Base-by-base conservation (phyloP, 92 coral and sea anemone species). In the Plumapathes pennacea region DNA sequence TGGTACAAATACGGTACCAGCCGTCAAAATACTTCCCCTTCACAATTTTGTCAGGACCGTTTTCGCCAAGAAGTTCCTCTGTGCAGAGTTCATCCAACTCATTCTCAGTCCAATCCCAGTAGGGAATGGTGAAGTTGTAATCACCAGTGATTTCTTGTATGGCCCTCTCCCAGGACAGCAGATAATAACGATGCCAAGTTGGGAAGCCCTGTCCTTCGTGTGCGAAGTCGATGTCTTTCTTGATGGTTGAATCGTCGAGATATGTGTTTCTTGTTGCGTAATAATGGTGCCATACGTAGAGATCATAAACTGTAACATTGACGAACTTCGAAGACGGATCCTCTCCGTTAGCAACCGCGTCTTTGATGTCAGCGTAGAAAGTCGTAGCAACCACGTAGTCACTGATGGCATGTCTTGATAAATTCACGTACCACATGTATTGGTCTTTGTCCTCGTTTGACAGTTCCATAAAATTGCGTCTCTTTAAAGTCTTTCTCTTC, bases 201-300 rank as follows among this genome's bases (percentile, higher is more conserved):
- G 62, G 88, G 71, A 81, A 86, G n/a, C 85, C 88, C 60, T 80
- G 94, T 3, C 94, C 88, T 7, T 62, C 69, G 25, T 85, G 88
- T 18, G 88, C 80, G 63, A 85, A 73, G 72, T 85, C 88, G 30
- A 69, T 62, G 47, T 41, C 50, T 6, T 57, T 20, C 1, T 39
- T 32, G 21, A 50, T 41, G 31, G 0, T 21, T 42, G 51, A 32
- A 25, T 54, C 24, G 1, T 63, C 62, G 21, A 25, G 40, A 40
- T 66, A 45, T 3, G 84, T 62, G 67, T 76, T 46, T 19, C 84
- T 47, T 27, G 89, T 77, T 11, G 95, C 63, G 34, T 81, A 85
- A 51, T 79, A 74, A 42, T 85, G 92, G 66, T 68, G 46, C 87
- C 83, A 80, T 42, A 31, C 57, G 50, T 57, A 80, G 10, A 67